A percentile compares a stretch with the other conserved stretches of the same genome.
These are phyloP conservation scores for Dysidea cf. avara DNA, from an alignment of 37 sponge, comb jelly and placozoan genomes.

Conservation along the genomic window DNA sequence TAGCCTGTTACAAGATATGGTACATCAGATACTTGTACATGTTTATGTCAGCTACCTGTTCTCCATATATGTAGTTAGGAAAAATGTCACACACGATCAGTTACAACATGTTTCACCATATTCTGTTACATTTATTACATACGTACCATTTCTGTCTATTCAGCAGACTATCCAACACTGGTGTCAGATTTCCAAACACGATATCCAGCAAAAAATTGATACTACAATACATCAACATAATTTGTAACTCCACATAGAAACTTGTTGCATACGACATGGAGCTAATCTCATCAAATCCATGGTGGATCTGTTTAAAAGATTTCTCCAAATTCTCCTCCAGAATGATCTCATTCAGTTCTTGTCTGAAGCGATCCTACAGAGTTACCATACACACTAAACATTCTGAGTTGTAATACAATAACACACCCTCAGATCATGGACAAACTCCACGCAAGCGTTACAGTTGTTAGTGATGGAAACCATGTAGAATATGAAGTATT, in stretches of 20 bases:
- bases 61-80: no score
- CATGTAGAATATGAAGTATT: slow-evolving; percentile 54
- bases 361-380: slow-evolving; percentile 29
- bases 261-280: slow-evolving; percentile 46
- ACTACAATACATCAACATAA: slow-evolving; percentile 10
- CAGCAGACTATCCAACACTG: slow-evolving; percentile 41
- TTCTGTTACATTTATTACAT: no score
- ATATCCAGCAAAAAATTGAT: slow-evolving; percentile 53
- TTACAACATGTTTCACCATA: no score
- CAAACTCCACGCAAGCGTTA: slow-evolving; percentile 49
- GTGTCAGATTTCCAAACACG: slow-evolving; percentile 48
- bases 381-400: neutral
- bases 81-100: no score
- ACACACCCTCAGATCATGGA: slow-evolving; percentile 59
- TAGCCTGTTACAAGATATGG: slow-evolving; percentile 52
- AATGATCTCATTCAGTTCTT: slow-evolving; percentile 13
- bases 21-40: no score
- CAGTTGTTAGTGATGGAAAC: slow-evolving; percentile 78
- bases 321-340: slow-evolving; percentile 33
- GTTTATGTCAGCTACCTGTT: no score
- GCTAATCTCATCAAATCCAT: slow-evolving; percentile 45
- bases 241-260: no score
- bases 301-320: slow-evolving; percentile 25
- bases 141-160: slow-evolving; percentile 59
- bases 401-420: neutral